These are phyloP conservation scores for Oscheius sp. DNA, from an alignment of 2,888 invertebrate genomes.

Conservation along the genomic window DNA sequence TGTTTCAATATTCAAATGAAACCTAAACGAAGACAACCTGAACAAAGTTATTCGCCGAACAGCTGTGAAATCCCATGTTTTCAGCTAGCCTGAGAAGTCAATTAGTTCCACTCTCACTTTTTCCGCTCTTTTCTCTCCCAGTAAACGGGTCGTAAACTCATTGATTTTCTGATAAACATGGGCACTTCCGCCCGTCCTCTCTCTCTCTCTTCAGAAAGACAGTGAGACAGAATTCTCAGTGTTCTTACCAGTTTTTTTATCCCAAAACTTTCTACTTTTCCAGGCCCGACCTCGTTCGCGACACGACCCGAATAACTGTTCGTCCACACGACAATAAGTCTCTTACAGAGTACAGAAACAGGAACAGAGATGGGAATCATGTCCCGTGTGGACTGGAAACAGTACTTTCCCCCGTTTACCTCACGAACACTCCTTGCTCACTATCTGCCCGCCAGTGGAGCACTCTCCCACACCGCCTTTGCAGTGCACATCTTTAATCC, in stretches of 20 bases:
- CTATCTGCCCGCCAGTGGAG: conserved; percentile 67
- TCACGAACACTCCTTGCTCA: conserved; percentile 60
- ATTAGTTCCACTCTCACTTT: conserved; percentile 10
- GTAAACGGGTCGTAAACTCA: neutral
- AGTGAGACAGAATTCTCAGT: neutral
- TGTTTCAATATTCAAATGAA: no score
- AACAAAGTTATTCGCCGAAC: no score
- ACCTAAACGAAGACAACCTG: no score
- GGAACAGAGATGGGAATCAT: conserved; percentile 22
- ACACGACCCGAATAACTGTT: neutral
- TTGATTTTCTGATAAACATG: no score
- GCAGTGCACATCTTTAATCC: conserved; percentile 68
- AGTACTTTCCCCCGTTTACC: conserved; percentile 56
- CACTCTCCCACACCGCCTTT: conserved; percentile 67
- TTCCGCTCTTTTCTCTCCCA: conserved; percentile 14
- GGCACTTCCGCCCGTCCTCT: no score
- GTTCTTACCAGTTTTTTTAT: neutral
- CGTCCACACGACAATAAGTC: no score
- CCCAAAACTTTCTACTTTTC: neutral
- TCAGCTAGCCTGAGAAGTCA: neutral
- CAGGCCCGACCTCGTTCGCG: conserved; percentile 34
- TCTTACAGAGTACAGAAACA: neutral
- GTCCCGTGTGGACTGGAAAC: conserved; percentile 47
- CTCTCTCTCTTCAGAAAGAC: neutral
- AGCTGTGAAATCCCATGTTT: conserved; percentile 3